Conservation (phyloP, 2,888 invertebrate species). For the Choristoneura rosaceana region DNA sequence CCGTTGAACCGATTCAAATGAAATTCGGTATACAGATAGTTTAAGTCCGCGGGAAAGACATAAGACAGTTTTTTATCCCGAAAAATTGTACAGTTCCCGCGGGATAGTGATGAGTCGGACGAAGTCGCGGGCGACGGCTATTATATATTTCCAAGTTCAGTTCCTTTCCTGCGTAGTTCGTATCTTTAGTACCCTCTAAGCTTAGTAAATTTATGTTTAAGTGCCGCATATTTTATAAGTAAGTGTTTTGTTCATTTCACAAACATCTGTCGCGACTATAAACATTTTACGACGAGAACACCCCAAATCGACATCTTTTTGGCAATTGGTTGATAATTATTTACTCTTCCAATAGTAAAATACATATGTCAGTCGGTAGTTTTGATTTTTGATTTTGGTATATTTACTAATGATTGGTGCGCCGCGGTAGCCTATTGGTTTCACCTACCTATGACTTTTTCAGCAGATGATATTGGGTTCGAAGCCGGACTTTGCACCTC, state of each 20-base stretch:
- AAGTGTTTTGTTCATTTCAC: conserved; percentile 59
- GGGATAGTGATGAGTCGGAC: too few relatives aligned
- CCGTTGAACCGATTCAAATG: too few relatives aligned
- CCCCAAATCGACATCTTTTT: conserved; percentile 44
- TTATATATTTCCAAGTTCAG: neutral
- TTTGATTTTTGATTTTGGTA: too few relatives aligned
- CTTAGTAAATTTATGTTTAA: conserved; percentile 29
- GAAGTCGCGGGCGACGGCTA: neutral
- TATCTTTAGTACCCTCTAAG: conserved; percentile 3
- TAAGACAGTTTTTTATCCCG: too few relatives aligned
- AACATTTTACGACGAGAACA: conserved; percentile 69
- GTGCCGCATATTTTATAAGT: conserved; percentile 24
- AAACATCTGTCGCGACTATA: conserved; percentile 70
- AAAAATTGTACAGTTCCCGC: too few relatives aligned
- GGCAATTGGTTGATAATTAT: conserved; percentile 23
- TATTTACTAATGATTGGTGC: too few relatives aligned
- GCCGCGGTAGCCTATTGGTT: too few relatives aligned
- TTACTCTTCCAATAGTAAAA: neutral
- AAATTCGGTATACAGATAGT: too few relatives aligned
- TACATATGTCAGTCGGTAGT: neutral
- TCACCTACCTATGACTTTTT: too few relatives aligned
- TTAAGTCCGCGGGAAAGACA: too few relatives aligned
- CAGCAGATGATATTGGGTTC: too few relatives aligned
- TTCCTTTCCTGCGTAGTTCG: neutral
- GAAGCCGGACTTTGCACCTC: too few relatives aligned